phyloP scores from a whole-genome alignment of 2,113 vertebrate species.

The Pagrus major region DNA sequence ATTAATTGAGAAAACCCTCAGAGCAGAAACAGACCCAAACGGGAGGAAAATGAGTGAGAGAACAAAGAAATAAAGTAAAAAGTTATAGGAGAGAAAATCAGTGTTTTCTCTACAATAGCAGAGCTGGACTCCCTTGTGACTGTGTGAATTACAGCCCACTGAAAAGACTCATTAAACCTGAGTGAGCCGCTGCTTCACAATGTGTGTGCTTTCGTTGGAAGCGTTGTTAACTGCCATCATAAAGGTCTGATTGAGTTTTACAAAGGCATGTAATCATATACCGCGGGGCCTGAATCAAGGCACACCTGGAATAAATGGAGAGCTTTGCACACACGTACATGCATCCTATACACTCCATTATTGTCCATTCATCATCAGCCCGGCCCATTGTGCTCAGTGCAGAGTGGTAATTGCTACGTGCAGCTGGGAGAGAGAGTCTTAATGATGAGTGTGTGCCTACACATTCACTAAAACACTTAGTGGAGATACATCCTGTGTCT shows the following conservation, averaged over 20 bases:
- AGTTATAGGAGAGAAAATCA: neutral
- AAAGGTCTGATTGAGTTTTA: constrained; percentile 60
- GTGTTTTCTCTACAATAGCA: constrained; percentile 3
- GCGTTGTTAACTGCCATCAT: constrained; percentile 41
- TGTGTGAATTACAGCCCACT: constrained; percentile 39
- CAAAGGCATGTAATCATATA: constrained; percentile 57
- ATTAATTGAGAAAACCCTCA: too few relatives aligned
- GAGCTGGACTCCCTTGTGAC: neutral
- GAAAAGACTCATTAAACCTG: constrained; percentile 46
- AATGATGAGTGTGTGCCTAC: constrained; percentile 28
- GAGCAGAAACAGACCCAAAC: neutral
- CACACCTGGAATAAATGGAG: constrained; percentile 46
- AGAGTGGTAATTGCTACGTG: constrained; percentile 52
- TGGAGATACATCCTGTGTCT: neutral
- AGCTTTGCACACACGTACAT: neutral
- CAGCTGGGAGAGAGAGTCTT: constrained; percentile 35
- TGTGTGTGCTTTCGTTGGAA: constrained; percentile 18
- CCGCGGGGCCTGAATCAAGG: constrained; percentile 34
- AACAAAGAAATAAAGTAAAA: neutral
- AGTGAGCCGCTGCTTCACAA: constrained; percentile 12
- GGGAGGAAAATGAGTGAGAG: neutral
- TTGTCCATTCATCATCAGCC: constrained; percentile 47
- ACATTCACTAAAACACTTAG: constrained; percentile 1
- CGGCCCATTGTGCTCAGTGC: constrained; percentile 11
- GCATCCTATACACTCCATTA: constrained; percentile 25